phyloP scores from a whole-genome alignment of 2,888 invertebrate genomes.

The Cryptocephalus moraei region DNA sequence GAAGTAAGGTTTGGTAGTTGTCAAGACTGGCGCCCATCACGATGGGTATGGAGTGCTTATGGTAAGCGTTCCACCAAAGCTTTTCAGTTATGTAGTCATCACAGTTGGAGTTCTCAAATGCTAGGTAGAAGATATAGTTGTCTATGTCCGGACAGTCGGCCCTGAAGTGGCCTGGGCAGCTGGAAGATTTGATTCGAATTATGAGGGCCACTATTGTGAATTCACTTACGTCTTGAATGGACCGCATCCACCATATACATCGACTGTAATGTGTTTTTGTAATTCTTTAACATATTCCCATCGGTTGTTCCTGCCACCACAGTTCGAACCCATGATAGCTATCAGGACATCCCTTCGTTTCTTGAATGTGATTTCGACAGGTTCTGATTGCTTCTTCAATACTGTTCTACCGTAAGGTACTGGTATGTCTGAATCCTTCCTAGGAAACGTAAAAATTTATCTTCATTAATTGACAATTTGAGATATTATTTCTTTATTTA shows the following conservation, averaged over 20 bases:
- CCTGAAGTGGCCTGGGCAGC: constrained; percentile 54
- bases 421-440: constrained; percentile 54
- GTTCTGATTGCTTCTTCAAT: constrained; percentile 14
- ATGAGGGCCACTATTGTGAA: too few species aligned
- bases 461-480: background rate
- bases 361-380: constrained; percentile 16
- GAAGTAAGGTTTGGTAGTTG: constrained; percentile 44
- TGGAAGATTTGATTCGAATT: constrained; percentile 27
- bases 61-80: constrained; percentile 53
- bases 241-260: constrained; percentile 49
- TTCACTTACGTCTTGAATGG: constrained; percentile 23
- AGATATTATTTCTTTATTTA: too few species aligned
- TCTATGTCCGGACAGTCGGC: constrained; percentile 47
- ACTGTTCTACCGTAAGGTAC: constrained; percentile 56
- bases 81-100: constrained; percentile 63
- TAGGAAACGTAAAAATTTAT: constrained; percentile 29
- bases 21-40: constrained; percentile 48
- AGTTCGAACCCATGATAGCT: constrained; percentile 51
- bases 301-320: constrained; percentile 40
- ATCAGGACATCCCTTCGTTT: constrained; percentile 41
- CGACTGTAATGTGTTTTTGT: constrained; percentile 46
- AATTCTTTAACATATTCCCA: constrained; percentile 47
- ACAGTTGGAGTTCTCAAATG: constrained; percentile 62
- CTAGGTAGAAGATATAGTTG: constrained; percentile 56
- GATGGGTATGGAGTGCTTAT: constrained; percentile 52